phyloP scores from a whole-genome alignment of 2,888 invertebrate species.

The Graphium colonna region DNA sequence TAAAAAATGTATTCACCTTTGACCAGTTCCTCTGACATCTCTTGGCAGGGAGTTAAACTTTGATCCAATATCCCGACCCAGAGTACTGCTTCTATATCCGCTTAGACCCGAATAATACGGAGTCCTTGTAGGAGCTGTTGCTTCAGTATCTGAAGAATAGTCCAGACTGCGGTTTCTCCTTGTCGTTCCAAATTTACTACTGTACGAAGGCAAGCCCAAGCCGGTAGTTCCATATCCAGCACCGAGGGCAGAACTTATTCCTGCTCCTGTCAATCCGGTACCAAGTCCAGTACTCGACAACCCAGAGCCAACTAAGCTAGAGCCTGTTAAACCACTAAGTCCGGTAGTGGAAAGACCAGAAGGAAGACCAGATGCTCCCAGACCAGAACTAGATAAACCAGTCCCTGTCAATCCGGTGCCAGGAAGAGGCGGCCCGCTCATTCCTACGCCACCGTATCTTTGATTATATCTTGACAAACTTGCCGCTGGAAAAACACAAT shows the following conservation, averaged over 20 bases:
- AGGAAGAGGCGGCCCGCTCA: constrained; percentile 46
- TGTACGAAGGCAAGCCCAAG: constrained; percentile 66
- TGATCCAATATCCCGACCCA: constrained; percentile 80
- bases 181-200: constrained; percentile 80
- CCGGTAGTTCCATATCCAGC: constrained; percentile 66
- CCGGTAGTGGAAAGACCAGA: constrained; percentile 70
- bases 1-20: constrained; percentile 60
- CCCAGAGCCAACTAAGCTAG: constrained; percentile 64
- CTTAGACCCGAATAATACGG: constrained; percentile 86
- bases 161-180: constrained; percentile 91
- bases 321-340: constrained; percentile 68
- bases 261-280: constrained; percentile 58
- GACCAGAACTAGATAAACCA: constrained; percentile 43
- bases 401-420: constrained; percentile 49
- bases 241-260: constrained; percentile 59
- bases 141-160: constrained; percentile 97
- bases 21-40: constrained; percentile 82
- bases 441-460: constrained; percentile 77
- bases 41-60: constrained; percentile 88
- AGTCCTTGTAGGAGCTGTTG: constrained; percentile 87
- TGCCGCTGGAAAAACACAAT: constrained; percentile 65
- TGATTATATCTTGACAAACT: constrained; percentile 82
- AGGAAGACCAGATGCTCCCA: constrained; percentile 56
- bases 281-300: constrained; percentile 63
- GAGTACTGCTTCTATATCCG: constrained; percentile 71